Evolutionary conservation across 2,888 invertebrate genomes (phyloP), one percentile per base, ranked within the genome.

Genomic region (Amiota mariae): DNA sequence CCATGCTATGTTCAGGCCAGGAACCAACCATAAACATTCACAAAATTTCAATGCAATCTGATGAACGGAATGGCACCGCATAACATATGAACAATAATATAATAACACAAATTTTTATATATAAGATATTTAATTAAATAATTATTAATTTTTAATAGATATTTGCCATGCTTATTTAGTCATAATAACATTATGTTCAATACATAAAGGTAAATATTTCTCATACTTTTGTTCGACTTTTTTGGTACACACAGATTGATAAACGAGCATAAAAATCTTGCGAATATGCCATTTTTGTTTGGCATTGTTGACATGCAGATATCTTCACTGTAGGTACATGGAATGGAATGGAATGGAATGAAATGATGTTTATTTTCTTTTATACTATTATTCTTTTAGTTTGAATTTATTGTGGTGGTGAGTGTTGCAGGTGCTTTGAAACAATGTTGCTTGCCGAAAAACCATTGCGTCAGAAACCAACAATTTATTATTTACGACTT

Each of bases 281-380:
- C 6, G 20, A 10, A 20, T 59, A 18, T 12, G 59, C 15, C 3
- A 11, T 20, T 20, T 20, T 59, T 59, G 20, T 20, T 59, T 59
- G 20, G 24, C 59, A 18, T 4, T n/a, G 54, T 56, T 72, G 75
- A 77, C 74, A 80, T 75, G 72, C 77, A 74, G 73, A 64, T 59
- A 64, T 63, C 49, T 36, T 56, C 56, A 67, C n/a, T n/a, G n/a
- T n/a, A n/a, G n/a, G n/a, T n/a, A n/a, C n/a, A n/a, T n/a, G n/a
- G n/a, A n/a, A n/a, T n/a, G n/a, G n/a, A n/a, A n/a, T n/a, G n/a
- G n/a, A n/a, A n/a, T n/a, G n/a, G n/a, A n/a, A 47, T 56, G 47
- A 64, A 12, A 46, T 64, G 20, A 64, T n/a, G 15, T 64, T 64
- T 47, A n/a, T 47, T 64, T 64, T 13, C 47, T 13, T 63, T 36